Base-by-base conservation (phyloP, 2,113 vertebrate species). In the Narcine bancroftii region DNA sequence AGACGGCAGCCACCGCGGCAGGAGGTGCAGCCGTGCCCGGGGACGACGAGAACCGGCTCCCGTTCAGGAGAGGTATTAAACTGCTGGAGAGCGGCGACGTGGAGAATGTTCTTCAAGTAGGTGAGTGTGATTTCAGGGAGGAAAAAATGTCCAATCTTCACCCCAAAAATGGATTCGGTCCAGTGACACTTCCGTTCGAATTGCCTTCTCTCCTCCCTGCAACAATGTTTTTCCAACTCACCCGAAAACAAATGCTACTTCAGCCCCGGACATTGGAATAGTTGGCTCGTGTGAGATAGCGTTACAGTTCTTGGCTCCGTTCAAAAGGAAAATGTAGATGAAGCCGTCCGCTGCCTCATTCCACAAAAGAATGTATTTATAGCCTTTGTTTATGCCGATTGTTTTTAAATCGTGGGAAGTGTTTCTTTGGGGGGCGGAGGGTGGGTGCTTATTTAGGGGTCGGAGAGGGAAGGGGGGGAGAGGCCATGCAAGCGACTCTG, bases 31-130 rank as follows among this genome's bases (percentile, higher is more conserved):
- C 95, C 63, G 95, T 97, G 89, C 97, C 98, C 93, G 97, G 97
- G 93, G 92, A 92, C 92, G 92, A 72, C 63, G 92, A 92, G 13
- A 66, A 79, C n/a, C 11, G 81, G 13, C 97, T 99, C 92, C 98
- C 98, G 93, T 99, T 99, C 94, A 98, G 98, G 93, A 96, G 98
- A 92, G 98, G 98, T 87, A 98, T 99, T 95, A 96, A 97, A 94
- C 97, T 99, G 94, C 97, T 99, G 93, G 98, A 99, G 95, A 98
- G 96, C 93, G 98, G 98, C 94, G 97, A 97, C 93, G 98, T 99
- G 96, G 98, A 99, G 94, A 99, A 97, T 95, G 98, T 98, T 93
- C 97, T 99, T 94, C 98, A 99, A 99, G 98, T 99, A 95, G 98
- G 98, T 99, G 96, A 98, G 98, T 98, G 94, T 92, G 83, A 92